phyloP scores from a whole-genome alignment of 2,113 vertebrate species.

The Oryzias melastigma region DNA sequence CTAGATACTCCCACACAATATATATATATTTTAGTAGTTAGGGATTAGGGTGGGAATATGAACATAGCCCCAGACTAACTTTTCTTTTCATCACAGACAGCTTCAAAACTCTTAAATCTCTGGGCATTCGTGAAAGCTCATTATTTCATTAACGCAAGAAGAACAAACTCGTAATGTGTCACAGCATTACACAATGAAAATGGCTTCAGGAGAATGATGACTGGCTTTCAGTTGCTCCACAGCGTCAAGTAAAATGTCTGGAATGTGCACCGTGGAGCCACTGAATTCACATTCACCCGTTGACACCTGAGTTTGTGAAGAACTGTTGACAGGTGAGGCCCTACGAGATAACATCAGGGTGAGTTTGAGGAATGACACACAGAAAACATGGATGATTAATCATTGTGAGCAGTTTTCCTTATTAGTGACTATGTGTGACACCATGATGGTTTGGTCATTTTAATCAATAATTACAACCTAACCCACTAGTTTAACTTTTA shows the following conservation, averaged over 20 bases:
- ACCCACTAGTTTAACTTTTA: too few species aligned
- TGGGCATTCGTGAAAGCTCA: too few species aligned
- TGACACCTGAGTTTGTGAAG: conserved; percentile 46
- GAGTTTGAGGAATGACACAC: conserved; percentile 49
- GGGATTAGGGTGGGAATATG: too few species aligned
- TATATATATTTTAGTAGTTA: too few species aligned
- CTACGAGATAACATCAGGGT: conserved; percentile 37
- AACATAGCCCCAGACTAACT: too few species aligned
- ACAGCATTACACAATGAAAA: conserved; percentile 28
- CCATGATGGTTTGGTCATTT: too few species aligned
- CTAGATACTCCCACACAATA: too few species aligned
- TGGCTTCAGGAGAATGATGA: conserved; percentile 31
- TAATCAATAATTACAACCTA: too few species aligned
- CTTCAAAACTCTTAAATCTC: too few species aligned
- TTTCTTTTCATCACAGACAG: too few species aligned
- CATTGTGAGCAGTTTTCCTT: not conserved
- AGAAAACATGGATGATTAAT: conserved; percentile 60
- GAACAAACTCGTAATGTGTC: conserved; percentile 18
- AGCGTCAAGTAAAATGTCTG: conserved; percentile 46
- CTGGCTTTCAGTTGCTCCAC: conserved; percentile 11
- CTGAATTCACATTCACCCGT: conserved; percentile 27
- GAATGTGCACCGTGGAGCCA: conserved; percentile 41
- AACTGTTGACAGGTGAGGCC: conserved; percentile 54
- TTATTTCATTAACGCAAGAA: not conserved
- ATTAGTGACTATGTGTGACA: not conserved